Evolutionary conservation across 2,113 vertebrate species (phyloP).

Genomic region (Otocyon megalotis): DNA sequence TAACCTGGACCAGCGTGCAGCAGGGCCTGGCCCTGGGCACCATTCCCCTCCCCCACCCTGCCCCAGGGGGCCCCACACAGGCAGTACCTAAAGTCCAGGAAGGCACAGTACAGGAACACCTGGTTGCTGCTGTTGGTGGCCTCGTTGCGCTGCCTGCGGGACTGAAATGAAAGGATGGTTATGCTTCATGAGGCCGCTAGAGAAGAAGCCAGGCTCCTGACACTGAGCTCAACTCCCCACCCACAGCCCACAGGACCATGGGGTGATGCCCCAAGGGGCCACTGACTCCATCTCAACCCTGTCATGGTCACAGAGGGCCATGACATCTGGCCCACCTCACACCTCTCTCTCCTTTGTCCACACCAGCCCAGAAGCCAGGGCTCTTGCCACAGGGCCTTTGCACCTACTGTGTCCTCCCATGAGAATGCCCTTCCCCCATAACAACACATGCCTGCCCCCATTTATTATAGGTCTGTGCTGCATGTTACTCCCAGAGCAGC

Average conservation of each 20-base stretch:
- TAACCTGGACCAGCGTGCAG: fast-evolving
- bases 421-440: too few relatives aligned
- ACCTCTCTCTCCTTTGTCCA: fast-evolving
- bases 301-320: background rate
- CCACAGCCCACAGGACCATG: fast-evolving
- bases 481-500: background rate
- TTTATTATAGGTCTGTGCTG: fast-evolving
- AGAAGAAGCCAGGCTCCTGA: fast-evolving
- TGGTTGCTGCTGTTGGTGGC: slow-evolving; percentile 91
- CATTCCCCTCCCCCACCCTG: background rate
- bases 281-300: fast-evolving
- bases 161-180: slow-evolving; percentile 87
- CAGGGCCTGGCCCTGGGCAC: fast-evolving
- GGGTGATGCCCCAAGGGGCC: fast-evolving
- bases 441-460: background rate
- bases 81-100: slow-evolving; percentile 95
- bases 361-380: background rate
- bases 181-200: background rate
- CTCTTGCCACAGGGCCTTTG: background rate
- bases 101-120: slow-evolving; percentile 95
- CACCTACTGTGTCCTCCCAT: background rate
- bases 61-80: fast-evolving
- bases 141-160: slow-evolving; percentile 88
- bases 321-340: background rate
- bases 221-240: fast-evolving